Percentiles rank a stretch among this genome's conserved stretches.
These are phyloP conservation scores for Machimus atricapillus DNA, from an alignment of 2,888 invertebrate genomes.

Conservation along the genomic window DNA sequence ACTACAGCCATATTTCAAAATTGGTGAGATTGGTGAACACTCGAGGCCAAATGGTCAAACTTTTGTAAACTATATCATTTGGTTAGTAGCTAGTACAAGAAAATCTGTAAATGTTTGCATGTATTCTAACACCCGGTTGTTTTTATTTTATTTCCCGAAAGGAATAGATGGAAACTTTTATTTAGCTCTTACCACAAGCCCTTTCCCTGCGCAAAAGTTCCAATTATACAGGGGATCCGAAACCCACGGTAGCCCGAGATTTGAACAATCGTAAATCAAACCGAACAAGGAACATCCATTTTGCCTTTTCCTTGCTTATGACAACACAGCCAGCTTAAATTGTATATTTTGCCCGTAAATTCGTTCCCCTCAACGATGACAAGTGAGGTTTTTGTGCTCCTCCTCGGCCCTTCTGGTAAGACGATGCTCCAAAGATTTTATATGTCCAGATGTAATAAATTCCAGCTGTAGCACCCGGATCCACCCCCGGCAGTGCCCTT, in stretches of 20 bases:
- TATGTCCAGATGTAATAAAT: constrained; percentile 19
- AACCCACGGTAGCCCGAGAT: not conserved
- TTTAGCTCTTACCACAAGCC: not conserved
- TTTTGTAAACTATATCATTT: too few relatives aligned
- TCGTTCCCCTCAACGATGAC: not conserved
- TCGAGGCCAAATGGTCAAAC: too few relatives aligned
- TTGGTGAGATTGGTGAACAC: too few relatives aligned
- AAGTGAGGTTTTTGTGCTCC: constrained; percentile 7
- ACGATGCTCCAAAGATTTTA: constrained; percentile 33
- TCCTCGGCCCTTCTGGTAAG: constrained; percentile 38
- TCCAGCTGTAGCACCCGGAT: not conserved
- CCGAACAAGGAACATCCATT: constrained; percentile 44
- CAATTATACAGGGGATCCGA: not conserved
- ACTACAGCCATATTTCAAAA: too few relatives aligned
- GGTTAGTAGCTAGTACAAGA: not conserved
- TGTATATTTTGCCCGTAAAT: constrained; percentile 45
- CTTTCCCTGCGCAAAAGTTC: not conserved
- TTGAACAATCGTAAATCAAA: constrained; percentile 43
- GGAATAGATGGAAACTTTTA: not conserved
- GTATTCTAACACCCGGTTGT: not conserved
- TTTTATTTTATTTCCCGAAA: not conserved
- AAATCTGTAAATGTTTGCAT: not conserved
- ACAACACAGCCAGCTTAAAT: constrained; percentile 43
- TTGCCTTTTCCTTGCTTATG: constrained; percentile 41
- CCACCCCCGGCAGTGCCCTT: not conserved